Conservation (phyloP, 2,113 vertebrate species). For the Alligator mississippiensis region DNA sequence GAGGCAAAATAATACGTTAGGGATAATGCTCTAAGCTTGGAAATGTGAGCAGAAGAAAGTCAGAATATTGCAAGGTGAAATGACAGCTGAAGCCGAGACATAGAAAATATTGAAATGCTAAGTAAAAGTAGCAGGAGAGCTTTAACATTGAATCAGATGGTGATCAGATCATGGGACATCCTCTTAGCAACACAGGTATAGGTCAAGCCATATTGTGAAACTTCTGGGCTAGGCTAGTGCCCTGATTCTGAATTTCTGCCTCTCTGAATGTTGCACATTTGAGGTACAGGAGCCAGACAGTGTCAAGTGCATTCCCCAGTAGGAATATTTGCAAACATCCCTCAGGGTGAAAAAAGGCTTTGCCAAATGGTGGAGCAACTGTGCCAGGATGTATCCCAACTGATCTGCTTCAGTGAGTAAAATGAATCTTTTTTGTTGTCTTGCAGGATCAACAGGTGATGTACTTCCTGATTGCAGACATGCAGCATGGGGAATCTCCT, state of each 20-base stretch:
- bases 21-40: not conserved
- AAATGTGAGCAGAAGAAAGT: not conserved
- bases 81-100: not conserved
- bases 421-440: no score
- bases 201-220: not conserved
- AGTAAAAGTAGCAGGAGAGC: not conserved
- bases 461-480: no score
- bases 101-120: not conserved
- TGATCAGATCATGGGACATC: rapidly evolving
- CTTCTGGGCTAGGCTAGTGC: not conserved
- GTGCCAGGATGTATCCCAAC: no score
- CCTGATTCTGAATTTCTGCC: not conserved
- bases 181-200: rapidly evolving
- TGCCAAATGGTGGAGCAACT: no score
- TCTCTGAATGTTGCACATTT: rapidly evolving
- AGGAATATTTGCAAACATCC: no score
- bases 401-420: no score
- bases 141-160: not conserved
- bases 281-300: not conserved
- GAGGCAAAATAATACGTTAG: not conserved
- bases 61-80: not conserved
- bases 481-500: no score
- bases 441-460: no score
- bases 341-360: no score
- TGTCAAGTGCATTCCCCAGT: no score